Percentiles rank a stretch among this genome's conserved stretches.
Evolutionary conservation across 2,888 invertebrate genomes (phyloP).

Genomic region (Isotomurus palustris): DNA sequence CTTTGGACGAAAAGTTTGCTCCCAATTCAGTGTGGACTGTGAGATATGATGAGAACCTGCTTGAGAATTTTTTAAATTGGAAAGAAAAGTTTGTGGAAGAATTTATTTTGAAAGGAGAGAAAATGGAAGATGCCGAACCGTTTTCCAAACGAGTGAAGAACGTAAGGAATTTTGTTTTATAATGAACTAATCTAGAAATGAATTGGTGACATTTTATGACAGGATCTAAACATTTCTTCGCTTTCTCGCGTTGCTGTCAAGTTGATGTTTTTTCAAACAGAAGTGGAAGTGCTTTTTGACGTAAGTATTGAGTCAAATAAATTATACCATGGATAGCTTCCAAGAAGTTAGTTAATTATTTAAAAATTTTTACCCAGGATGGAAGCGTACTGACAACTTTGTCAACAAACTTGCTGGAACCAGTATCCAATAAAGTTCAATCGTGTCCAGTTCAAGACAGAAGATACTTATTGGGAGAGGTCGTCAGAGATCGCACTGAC

Average conservation of each 20-base stretch:
- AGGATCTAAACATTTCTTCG: too few relatives aligned
- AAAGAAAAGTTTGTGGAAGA: neutral
- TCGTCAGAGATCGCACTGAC: conserved; percentile 1
- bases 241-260: neutral
- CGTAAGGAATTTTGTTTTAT: neutral
- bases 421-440: too few relatives aligned
- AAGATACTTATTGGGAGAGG: neutral
- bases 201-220: neutral
- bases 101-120: neutral
- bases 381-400: too few relatives aligned
- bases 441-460: neutral
- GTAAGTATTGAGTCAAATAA: too few relatives aligned
- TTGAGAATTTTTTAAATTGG: neutral
- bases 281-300: neutral
- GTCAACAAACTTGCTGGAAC: too few relatives aligned
- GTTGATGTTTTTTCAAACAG: neutral
- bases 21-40: neutral
- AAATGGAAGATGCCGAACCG: neutral
- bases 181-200: too few relatives aligned
- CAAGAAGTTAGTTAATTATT: too few relatives aligned
- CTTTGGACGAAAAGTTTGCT: neutral
- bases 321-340: too few relatives aligned
- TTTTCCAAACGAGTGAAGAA: neutral
- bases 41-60: neutral
- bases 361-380: too few relatives aligned